Conservation (phyloP, 2,888 invertebrate species). For the Incurvaria masculella region DNA sequence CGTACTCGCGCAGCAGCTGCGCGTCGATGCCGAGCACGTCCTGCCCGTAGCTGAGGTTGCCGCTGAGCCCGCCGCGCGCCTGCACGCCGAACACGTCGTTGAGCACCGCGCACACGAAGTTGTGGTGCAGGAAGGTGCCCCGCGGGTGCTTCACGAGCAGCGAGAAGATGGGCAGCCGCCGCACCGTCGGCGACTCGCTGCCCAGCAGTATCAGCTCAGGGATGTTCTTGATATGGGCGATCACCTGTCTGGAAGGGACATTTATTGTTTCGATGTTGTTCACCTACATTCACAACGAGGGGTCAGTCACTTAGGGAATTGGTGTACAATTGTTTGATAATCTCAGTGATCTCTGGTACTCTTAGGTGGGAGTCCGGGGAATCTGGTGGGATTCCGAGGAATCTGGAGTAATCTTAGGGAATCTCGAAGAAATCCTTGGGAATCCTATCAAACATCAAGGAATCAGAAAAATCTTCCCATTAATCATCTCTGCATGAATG, state of each 20-base stretch:
- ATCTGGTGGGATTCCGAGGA: too few species aligned
- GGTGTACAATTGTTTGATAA: too few species aligned
- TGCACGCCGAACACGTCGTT: conserved; percentile 93
- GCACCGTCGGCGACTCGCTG: conserved; percentile 60
- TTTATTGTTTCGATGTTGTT: not conserved
- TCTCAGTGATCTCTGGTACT: too few species aligned
- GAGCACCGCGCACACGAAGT: conserved; percentile 79
- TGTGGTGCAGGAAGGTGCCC: conserved; percentile 84
- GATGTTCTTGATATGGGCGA: conserved; percentile 74
- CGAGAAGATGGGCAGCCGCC: conserved; percentile 79
- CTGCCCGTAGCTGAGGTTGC: conserved; percentile 82
- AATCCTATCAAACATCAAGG: too few species aligned
- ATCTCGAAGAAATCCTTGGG: too few species aligned
- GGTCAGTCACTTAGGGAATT: not conserved
- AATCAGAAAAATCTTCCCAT: too few species aligned
- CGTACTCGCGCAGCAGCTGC: conserved; percentile 70
- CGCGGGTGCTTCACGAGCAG: conserved; percentile 79
- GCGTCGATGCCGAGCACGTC: conserved; percentile 82
- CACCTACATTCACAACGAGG: not conserved
- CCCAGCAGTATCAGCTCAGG: conserved; percentile 79
- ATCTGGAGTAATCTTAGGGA: too few species aligned
- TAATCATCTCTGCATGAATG: not conserved
- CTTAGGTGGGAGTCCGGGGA: too few species aligned
- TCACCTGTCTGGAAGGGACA: conserved; percentile 63
- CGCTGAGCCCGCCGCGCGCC: conserved; percentile 74